Evolutionary conservation across 2,888 invertebrate genomes (phyloP).

Genomic region (Eupithecia tripunctaria): DNA sequence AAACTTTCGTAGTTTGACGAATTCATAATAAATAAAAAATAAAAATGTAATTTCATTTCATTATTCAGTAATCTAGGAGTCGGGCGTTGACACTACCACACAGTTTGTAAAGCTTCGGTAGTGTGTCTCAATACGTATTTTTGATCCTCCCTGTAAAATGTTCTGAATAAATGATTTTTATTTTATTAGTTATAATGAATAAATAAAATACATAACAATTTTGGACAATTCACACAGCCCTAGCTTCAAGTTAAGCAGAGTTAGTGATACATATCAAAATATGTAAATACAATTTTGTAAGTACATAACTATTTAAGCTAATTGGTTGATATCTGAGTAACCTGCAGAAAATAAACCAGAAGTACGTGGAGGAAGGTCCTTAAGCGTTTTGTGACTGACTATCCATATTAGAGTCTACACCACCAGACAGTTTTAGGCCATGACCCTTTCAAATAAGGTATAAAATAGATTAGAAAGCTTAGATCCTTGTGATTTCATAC

Average conservation of each 20-base stretch:
- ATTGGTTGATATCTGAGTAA: neutral
- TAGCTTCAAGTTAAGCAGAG: neutral
- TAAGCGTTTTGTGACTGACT: neutral
- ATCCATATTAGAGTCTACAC: neutral
- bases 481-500: slow-evolving; percentile 52
- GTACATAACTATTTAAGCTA: neutral
- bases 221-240: neutral
- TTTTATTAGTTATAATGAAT: too few relatives aligned
- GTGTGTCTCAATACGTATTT: too few relatives aligned
- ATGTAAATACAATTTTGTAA: neutral
- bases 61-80: too few relatives aligned
- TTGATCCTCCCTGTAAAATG: too few relatives aligned
- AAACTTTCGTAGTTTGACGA: too few relatives aligned
- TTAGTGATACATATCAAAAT: neutral
- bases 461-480: slow-evolving; percentile 45
- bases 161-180: too few relatives aligned
- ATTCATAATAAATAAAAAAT: too few relatives aligned
- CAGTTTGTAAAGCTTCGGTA: too few relatives aligned
- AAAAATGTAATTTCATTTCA: too few relatives aligned
- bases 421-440: slow-evolving; percentile 48
- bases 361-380: neutral
- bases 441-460: slow-evolving; percentile 55
- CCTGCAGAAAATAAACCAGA: neutral
- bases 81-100: too few relatives aligned
- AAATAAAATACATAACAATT: neutral